Percentiles rank a stretch among this genome's conserved stretches.
Conservation (phyloP, 2,797 vertebrate genomes). For the Australoheros facetus region DNA sequence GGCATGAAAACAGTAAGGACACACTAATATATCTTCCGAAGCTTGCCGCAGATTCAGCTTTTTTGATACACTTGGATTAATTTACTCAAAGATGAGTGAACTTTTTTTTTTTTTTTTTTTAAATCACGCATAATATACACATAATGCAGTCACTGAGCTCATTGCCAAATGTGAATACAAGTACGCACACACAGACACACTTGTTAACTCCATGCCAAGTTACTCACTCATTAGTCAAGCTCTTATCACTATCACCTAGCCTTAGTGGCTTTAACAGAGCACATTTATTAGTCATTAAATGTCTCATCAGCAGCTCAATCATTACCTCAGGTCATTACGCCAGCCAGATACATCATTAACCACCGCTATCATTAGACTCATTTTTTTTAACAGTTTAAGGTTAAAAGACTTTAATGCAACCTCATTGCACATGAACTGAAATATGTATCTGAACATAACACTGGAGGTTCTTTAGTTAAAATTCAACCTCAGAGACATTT, state of each 20-base stretch:
- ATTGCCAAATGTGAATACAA: not conserved
- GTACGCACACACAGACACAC: not conserved
- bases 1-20: constrained; percentile 93
- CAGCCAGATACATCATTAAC: constrained; percentile 54
- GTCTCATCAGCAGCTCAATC: constrained; percentile 57
- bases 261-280: constrained; percentile 30
- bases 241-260: constrained; percentile 51
- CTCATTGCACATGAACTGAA: not conserved
- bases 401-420: constrained; percentile 23
- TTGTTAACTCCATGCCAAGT: constrained; percentile 22
- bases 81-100: not conserved
- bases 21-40: not conserved
- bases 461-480: not conserved
- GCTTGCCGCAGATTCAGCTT: not conserved
- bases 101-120: not conserved
- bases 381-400: constrained; percentile 40
- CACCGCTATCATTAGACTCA: constrained; percentile 30
- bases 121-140: not conserved
- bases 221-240: constrained; percentile 49
- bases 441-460: not conserved
- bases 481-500: not conserved
- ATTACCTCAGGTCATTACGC: constrained; percentile 66
- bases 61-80: not conserved
- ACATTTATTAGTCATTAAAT: constrained; percentile 71
- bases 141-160: not conserved